A percentile compares a stretch with the other conserved stretches of the same genome.
These are phyloP conservation scores for Decapterus maruadsi DNA, from an alignment of 2,797 vertebrate species.

Conservation along the genomic window DNA sequence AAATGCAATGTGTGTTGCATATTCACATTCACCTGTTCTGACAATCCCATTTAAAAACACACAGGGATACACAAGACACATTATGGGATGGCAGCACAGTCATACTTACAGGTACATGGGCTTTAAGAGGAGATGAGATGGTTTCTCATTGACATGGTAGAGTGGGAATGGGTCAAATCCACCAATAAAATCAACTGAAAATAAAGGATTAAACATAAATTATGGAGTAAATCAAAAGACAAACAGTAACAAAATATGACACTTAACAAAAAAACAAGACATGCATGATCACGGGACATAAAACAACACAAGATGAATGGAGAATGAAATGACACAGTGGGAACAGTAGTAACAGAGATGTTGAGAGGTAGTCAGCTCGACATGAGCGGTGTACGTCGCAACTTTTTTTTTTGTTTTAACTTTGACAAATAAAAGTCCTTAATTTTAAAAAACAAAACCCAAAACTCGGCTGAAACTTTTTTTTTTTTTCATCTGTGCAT, in stretches of 20 bases:
- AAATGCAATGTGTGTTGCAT: background rate
- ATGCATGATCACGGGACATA: slow-evolving; percentile 7
- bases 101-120: slow-evolving; percentile 93
- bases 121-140: slow-evolving; percentile 94
- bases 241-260: slow-evolving; percentile 59
- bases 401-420: slow-evolving; percentile 21
- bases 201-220: slow-evolving; percentile 85
- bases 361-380: slow-evolving; percentile 4
- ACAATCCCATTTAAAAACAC: slow-evolving; percentile 2
- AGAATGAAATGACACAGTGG: slow-evolving; percentile 38
- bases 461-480: slow-evolving; percentile 20
- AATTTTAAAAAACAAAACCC: slow-evolving; percentile 4
- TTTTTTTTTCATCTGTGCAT: slow-evolving; percentile 34
- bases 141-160: slow-evolving; percentile 97
- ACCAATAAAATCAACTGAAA: slow-evolving; percentile 99
- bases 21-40: slow-evolving; percentile 12
- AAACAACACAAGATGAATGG: slow-evolving; percentile 22
- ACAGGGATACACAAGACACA: slow-evolving; percentile 26
- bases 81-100: slow-evolving; percentile 37
- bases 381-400: background rate
- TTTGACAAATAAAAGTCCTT: slow-evolving; percentile 22
- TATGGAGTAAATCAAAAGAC: slow-evolving; percentile 75
- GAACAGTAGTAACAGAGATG: slow-evolving; percentile 15
- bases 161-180: slow-evolving; percentile 98
- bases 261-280: slow-evolving; percentile 26